Evolutionary conservation across 2,888 invertebrate species (phyloP).

Genomic region (Caenorhabditis virilis): DNA sequence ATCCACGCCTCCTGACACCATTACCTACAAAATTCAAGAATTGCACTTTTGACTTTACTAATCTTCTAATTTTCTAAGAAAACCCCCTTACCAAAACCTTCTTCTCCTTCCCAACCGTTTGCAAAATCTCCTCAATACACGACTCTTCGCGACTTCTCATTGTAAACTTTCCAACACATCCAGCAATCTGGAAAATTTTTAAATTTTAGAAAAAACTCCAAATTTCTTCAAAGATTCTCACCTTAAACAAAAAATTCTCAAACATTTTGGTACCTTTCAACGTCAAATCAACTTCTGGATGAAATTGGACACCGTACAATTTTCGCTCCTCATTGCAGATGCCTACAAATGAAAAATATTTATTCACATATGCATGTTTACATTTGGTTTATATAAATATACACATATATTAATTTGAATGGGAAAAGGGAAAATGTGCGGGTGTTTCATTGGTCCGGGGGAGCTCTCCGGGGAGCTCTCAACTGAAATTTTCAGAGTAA

Average conservation of each 20-base stretch:
- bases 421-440: no score
- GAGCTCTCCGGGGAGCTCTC: no score
- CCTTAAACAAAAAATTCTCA: conserved; percentile 79
- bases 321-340: conserved; percentile 88
- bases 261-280: conserved; percentile 75
- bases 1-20: conserved; percentile 91
- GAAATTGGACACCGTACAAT: conserved; percentile 95
- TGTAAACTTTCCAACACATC: conserved; percentile 78
- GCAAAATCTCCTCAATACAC: conserved; percentile 88
- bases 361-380: no score
- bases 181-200: conserved; percentile 76
- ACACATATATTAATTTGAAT: no score
- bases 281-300: conserved; percentile 96
- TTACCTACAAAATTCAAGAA: conserved; percentile 35
- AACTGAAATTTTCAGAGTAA: no score
- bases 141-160: conserved; percentile 84
- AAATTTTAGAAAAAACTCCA: neutral
- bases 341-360: conserved; percentile 75
- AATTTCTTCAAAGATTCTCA: neutral
- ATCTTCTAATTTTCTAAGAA: neutral
- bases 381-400: no score
- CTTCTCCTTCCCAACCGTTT: conserved; percentile 83
- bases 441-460: no score
- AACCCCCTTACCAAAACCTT: conserved; percentile 83
- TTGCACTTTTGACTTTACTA: no score